Percentiles rank a stretch among this genome's conserved stretches.
phyloP scores from a whole-genome alignment of 2,888 invertebrate genomes.

The Chrysina gloriosa region DNA sequence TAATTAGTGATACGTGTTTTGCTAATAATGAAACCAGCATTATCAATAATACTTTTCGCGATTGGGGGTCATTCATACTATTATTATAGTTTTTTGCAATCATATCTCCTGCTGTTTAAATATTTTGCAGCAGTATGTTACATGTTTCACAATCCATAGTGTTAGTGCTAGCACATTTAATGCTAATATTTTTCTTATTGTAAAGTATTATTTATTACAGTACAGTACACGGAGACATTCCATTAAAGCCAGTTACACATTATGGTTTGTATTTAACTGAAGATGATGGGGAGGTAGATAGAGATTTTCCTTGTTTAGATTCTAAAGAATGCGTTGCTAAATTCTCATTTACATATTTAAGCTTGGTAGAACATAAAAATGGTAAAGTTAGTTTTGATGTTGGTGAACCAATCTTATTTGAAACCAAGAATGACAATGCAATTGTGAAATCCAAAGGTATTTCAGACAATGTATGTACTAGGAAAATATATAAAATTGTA shows the following conservation, averaged over 20 bases:
- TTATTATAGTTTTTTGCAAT: no score
- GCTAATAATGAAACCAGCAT: no score
- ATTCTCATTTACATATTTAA: constrained; percentile 91
- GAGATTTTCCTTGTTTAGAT: constrained; percentile 93
- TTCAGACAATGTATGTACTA: not conserved
- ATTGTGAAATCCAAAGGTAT: not conserved
- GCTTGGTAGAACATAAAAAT: constrained; percentile 82
- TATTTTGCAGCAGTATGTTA: no score
- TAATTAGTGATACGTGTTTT: no score
- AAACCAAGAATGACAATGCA: constrained; percentile 2
- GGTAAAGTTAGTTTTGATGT: constrained; percentile 60
- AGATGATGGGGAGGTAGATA: constrained; percentile 95
- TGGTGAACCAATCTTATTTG: constrained; percentile 26
- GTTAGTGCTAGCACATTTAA: no score
- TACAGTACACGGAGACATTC: constrained; percentile 73
- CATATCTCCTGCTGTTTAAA: no score
- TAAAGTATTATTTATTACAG: constrained; percentile 64
- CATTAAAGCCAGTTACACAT: constrained; percentile 73
- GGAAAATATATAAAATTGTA: not conserved
- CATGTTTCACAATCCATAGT: no score
- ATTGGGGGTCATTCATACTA: no score
- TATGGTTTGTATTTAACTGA: constrained; percentile 95
- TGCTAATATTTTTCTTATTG: no score
- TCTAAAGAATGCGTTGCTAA: constrained; percentile 89
- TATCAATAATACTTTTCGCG: no score